phyloP scores from a whole-genome alignment of 2,113 vertebrate species.

The Halcyon malimbica region DNA sequence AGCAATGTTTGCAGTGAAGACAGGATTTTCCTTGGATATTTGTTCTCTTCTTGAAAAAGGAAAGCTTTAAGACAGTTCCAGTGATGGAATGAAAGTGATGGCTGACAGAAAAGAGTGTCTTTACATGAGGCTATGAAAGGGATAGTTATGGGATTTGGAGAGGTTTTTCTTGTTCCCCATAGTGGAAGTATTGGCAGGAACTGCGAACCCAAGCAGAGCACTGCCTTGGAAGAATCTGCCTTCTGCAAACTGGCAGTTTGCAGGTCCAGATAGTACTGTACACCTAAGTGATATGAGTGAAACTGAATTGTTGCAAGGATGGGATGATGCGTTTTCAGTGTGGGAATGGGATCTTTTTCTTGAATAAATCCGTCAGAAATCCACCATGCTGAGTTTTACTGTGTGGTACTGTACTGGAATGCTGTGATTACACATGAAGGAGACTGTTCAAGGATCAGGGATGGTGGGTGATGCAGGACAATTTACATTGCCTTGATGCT shows the following conservation, averaged over 20 bases:
- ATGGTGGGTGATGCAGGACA: neutral
- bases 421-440: neutral
- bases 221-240: neutral
- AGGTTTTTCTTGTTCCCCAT: neutral
- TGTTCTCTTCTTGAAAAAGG: neutral
- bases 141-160: neutral
- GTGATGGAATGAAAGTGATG: neutral
- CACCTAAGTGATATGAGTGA: neutral
- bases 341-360: neutral
- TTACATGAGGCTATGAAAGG: neutral
- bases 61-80: rapidly evolving
- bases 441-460: neutral
- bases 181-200: neutral
- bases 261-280: neutral
- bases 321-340: neutral
- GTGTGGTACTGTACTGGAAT: rapidly evolving
- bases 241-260: neutral
- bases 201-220: neutral
- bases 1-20: neutral
- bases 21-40: neutral
- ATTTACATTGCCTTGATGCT: neutral
- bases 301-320: neutral
- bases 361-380: neutral
- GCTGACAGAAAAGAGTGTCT: neutral
- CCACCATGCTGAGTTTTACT: rapidly evolving